These are phyloP conservation scores for Cheilinus undulatus DNA, from an alignment of 2,113 vertebrate species.

Conservation along the genomic window DNA sequence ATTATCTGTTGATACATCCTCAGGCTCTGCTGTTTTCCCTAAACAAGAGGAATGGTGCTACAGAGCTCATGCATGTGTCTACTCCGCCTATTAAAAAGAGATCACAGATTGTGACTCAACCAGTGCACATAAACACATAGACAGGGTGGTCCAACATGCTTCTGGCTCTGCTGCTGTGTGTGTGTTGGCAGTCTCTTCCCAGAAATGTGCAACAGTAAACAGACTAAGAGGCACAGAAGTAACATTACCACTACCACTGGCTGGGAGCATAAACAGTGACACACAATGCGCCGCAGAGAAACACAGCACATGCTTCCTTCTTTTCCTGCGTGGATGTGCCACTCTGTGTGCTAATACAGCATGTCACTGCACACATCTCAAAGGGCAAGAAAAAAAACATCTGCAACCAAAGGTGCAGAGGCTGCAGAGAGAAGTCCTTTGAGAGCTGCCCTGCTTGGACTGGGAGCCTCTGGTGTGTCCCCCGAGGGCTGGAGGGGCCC, in stretches of 20 bases:
- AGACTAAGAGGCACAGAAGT: conserved; percentile 72
- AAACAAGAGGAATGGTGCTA: conserved; percentile 64
- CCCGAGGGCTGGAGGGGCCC: conserved; percentile 58
- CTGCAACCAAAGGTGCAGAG: conserved; percentile 50
- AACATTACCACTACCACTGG: conserved; percentile 68
- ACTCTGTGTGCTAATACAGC: conserved; percentile 9
- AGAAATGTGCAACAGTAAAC: conserved; percentile 78
- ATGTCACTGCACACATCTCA: conserved; percentile 49
- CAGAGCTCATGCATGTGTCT: conserved; percentile 70
- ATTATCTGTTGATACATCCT: conserved; percentile 67
- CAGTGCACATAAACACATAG: conserved; percentile 76
- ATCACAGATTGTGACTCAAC: conserved; percentile 79
- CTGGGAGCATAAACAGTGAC: conserved; percentile 69
- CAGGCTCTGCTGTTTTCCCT: conserved; percentile 50
- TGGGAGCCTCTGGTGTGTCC: conserved; percentile 66
- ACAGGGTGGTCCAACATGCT: conserved; percentile 77
- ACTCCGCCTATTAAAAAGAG: conserved; percentile 74
- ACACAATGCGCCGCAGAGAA: conserved; percentile 55
- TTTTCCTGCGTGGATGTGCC: conserved; percentile 42
- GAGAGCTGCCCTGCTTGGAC: conserved; percentile 54
- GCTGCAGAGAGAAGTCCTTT: conserved; percentile 29
- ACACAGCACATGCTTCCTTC: conserved; percentile 32
- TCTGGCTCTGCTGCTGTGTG: conserved; percentile 49
- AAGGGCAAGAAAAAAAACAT: conserved; percentile 27
- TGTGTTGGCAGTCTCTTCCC: conserved; percentile 50